phyloP scores from a whole-genome alignment of 2,888 invertebrate species.

The Drosophila histrio region DNA sequence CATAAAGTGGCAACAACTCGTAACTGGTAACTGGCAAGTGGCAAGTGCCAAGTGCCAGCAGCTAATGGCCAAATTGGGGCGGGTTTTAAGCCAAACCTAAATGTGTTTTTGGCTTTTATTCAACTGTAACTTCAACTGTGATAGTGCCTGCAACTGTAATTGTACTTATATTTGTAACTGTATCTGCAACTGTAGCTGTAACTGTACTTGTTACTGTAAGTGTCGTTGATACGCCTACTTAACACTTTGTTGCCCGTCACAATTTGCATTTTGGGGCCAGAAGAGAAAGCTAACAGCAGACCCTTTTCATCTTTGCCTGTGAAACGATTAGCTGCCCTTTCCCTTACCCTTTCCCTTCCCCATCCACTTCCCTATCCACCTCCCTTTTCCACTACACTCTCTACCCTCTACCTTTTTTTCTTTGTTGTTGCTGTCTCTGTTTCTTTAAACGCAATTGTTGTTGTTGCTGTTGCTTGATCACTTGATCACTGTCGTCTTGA shows the following conservation, averaged over 20 bases:
- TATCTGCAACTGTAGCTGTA: neutral
- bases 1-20: slow-evolving; percentile 22
- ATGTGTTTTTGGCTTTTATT: slow-evolving; percentile 49
- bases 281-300: slow-evolving; percentile 20
- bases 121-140: slow-evolving; percentile 32
- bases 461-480: slow-evolving; percentile 42
- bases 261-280: slow-evolving; percentile 1
- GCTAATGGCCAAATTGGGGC: slow-evolving; percentile 11
- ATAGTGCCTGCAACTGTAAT: slow-evolving; percentile 13
- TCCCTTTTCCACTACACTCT: neutral
- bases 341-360: neutral
- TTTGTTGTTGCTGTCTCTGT: neutral
- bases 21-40: slow-evolving; percentile 21
- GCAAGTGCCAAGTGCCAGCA: neutral
- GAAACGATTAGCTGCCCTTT: neutral
- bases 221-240: slow-evolving; percentile 36
- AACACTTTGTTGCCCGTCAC: neutral
- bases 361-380: neutral
- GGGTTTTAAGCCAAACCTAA: slow-evolving; percentile 32
- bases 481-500: slow-evolving; percentile 62
- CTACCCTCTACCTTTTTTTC: neutral
- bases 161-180: neutral
- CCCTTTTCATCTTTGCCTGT: neutral
- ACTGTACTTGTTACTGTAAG: slow-evolving; percentile 17
- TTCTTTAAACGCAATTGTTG: neutral